Percentiles rank a stretch among this genome's conserved stretches.
Evolutionary conservation across 2,888 invertebrate genomes (phyloP).

Genomic region (Oxycera nigricornis): DNA sequence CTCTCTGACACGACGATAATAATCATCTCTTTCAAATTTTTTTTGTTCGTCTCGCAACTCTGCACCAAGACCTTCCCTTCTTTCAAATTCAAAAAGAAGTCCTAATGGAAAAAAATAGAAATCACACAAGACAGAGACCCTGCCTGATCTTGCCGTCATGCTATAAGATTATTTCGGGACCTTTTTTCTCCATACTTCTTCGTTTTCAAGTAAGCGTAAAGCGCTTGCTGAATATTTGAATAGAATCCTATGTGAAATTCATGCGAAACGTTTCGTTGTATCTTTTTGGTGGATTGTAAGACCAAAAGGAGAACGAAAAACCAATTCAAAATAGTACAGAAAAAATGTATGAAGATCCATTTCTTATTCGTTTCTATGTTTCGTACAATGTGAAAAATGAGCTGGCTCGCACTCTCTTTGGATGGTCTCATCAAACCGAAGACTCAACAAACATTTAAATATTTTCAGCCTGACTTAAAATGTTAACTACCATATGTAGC

Average conservation of each 20-base stretch:
- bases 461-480: background rate
- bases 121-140: background rate
- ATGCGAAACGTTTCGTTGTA: background rate
- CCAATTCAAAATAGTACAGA: background rate
- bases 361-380: background rate
- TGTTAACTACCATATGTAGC: no score
- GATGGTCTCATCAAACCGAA: background rate
- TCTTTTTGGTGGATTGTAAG: background rate
- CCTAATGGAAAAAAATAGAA: background rate
- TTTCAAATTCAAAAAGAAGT: background rate
- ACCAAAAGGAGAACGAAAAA: background rate
- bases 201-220: background rate
- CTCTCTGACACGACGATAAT: slow-evolving; percentile 1
- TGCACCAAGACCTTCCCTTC: background rate
- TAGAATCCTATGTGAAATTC: background rate
- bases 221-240: slow-evolving; percentile 12
- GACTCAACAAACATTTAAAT: background rate
- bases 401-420: background rate
- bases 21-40: background rate
- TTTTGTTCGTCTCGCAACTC: background rate
- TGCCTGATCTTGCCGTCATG: background rate
- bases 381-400: slow-evolving; percentile 19
- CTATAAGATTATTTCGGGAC: background rate
- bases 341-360: background rate
- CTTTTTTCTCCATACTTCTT: background rate